A percentile compares a stretch with the other conserved stretches of the same genome.
Evolutionary conservation across 2,797 vertebrate genomes (phyloP).

Genomic region (Lithobates sylvaticus): DNA sequence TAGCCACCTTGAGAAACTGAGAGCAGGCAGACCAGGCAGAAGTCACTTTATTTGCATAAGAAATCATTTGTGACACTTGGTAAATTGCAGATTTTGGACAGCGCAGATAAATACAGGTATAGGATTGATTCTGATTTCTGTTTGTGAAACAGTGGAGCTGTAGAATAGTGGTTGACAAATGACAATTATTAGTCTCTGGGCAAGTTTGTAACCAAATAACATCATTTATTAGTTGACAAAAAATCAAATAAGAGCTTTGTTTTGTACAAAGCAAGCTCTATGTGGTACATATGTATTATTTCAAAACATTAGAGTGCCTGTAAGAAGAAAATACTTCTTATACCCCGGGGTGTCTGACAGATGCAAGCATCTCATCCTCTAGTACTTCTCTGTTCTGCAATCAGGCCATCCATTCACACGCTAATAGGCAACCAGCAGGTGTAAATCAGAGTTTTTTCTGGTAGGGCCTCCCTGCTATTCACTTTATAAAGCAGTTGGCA

Average conservation of each 20-base stretch:
- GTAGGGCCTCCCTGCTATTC: constrained; percentile 20
- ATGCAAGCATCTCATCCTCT: constrained; percentile 18
- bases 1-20: neutral
- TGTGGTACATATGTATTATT: neutral
- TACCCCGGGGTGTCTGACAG: constrained; percentile 6
- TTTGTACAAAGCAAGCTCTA: neutral
- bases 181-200: neutral
- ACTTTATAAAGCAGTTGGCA: neutral
- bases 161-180: neutral
- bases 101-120: neutral
- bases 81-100: neutral
- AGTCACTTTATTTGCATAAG: neutral
- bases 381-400: constrained; percentile 16
- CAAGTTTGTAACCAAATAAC: neutral
- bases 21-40: neutral
- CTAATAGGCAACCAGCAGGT: constrained; percentile 30
- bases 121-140: neutral
- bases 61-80: neutral
- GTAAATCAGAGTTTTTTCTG: neutral
- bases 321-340: constrained; percentile 10
- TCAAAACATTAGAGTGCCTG: neutral
- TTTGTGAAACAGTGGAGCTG: neutral
- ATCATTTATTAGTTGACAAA: neutral
- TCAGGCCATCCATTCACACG: constrained; percentile 28
- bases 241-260: neutral